Evolutionary conservation across 1,140 invertebrate species (phyloP).

Genomic region (Solen grandis): DNA sequence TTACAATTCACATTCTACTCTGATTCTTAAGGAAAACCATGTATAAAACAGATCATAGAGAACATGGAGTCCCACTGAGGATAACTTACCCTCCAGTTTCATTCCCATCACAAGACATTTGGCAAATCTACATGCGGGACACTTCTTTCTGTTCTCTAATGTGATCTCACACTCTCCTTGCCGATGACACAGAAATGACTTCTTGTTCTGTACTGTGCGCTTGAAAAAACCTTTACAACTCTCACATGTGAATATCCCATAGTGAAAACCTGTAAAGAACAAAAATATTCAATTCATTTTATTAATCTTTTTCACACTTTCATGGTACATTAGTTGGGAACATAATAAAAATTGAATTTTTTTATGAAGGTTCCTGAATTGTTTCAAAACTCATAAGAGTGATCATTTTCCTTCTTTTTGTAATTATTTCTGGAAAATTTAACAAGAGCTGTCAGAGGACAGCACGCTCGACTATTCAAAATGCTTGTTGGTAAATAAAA

Average conservation of each 20-base stretch:
- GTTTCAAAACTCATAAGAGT: too few relatives aligned
- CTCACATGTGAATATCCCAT: conserved; percentile 95
- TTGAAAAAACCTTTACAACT: conserved; percentile 99
- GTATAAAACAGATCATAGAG: too few relatives aligned
- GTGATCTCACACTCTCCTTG: conserved; percentile 94
- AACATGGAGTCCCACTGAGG: too few relatives aligned
- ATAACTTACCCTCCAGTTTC: conserved; percentile 92
- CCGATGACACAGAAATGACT: conserved; percentile 96
- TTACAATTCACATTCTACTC: too few relatives aligned
- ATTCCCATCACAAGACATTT: conserved; percentile 98
- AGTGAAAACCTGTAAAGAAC: conserved; percentile 80
- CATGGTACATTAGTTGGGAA: not conserved
- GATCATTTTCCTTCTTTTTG: too few relatives aligned
- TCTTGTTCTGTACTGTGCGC: conserved; percentile 97
- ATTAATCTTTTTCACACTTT: not conserved
- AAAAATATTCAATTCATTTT: not conserved
- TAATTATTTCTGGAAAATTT: too few relatives aligned
- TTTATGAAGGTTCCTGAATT: too few relatives aligned
- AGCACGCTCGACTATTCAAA: too few relatives aligned
- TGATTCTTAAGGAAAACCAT: too few relatives aligned
- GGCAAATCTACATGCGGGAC: conserved; percentile 97
- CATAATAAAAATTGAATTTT: not conserved
- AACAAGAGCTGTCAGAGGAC: too few relatives aligned
- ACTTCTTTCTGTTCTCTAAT: conserved; percentile 96
- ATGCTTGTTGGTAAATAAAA: too few relatives aligned